These are phyloP conservation scores for Tragelaphus scriptus DNA, from an alignment of 2,113 vertebrate species.

Conservation along the genomic window DNA sequence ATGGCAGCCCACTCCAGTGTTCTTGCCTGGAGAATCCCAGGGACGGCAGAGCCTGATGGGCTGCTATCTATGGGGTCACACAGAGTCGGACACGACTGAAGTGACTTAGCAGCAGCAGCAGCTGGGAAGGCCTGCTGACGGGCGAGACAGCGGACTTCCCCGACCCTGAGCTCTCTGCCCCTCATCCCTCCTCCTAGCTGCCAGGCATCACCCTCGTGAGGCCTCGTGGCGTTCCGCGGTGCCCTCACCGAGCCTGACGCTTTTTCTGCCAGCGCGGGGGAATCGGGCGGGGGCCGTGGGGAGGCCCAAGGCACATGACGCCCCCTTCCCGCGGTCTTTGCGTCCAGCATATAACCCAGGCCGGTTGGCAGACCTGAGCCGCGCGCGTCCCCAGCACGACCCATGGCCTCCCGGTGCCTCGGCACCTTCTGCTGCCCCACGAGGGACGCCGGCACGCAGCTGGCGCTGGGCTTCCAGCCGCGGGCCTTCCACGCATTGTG, in stretches of 20 bases:
- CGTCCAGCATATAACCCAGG: neutral
- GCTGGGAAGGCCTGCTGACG: too few relatives aligned
- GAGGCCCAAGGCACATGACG: neutral
- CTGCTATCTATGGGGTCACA: too few relatives aligned
- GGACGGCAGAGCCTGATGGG: too few relatives aligned
- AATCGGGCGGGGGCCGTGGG: neutral
- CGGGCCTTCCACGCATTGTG: constrained; percentile 86
- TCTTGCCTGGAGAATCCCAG: too few relatives aligned
- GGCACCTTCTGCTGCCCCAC: constrained; percentile 96
- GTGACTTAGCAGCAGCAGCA: too few relatives aligned
- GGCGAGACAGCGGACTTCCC: neutral
- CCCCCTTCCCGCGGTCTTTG: neutral
- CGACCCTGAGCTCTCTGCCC: neutral
- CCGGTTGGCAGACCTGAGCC: constrained; percentile 50
- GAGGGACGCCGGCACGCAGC: constrained; percentile 88
- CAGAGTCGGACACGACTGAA: too few relatives aligned
- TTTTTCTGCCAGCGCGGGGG: neutral
- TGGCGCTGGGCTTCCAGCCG: constrained; percentile 89
- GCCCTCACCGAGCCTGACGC: neutral
- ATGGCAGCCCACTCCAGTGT: too few relatives aligned
- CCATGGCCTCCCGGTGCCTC: constrained; percentile 94
- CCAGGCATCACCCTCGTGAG: neutral
- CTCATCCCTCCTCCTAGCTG: neutral
- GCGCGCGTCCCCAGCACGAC: constrained; percentile 85
- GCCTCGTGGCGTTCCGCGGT: neutral